Evolutionary conservation across 1,140 invertebrate species (phyloP), one percentile per base, ranked within the genome.

Genomic region (Cotesia glomerata): DNA sequence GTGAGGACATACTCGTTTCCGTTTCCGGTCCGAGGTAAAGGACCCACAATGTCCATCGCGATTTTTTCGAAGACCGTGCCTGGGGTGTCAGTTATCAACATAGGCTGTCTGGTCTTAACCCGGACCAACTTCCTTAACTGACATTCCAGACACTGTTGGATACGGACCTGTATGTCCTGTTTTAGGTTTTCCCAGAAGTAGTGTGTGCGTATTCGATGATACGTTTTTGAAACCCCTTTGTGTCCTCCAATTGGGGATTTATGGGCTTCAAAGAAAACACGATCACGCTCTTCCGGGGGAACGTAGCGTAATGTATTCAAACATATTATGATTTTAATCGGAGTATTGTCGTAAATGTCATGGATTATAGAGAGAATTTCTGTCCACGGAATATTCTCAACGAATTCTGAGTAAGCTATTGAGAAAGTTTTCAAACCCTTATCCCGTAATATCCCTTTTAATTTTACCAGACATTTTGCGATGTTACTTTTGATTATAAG

Each of bases 1-100:
- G 64, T 66, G 1, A 66, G 45, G n/a, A 52, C 26, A 32, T 66
- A 66, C 52, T 66, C 26, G 32, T 59, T 26, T 14, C n/a, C 52
- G 8, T 16, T 8, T 2, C 0, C 14, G 1, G 62, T 64, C 0
- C n/a, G 14, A 1, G 18, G 36, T 0, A 64, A 5, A 0, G 62
- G 62, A 13, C 62, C 62, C 0, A 64, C 62, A 39, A 64, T 64
- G 16, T 64, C 56, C 16, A 59, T 14, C 9, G 56, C 56, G 11
- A 59, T 18, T 9, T 18, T 59, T 0, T 16, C n/a, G 11, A 59
- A 59, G 18, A 18, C 56, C 0, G 56, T 18, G 4, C 56, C 56
- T 59, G 56, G 56, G 9, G 56, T 59, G 2, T 59, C 56, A 7
- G 56, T 59, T 4, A 59, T 39, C 5, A 39, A 5, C 36, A 39